Conservation (phyloP, 2,113 vertebrate species). For the Anolis carolinensis region DNA sequence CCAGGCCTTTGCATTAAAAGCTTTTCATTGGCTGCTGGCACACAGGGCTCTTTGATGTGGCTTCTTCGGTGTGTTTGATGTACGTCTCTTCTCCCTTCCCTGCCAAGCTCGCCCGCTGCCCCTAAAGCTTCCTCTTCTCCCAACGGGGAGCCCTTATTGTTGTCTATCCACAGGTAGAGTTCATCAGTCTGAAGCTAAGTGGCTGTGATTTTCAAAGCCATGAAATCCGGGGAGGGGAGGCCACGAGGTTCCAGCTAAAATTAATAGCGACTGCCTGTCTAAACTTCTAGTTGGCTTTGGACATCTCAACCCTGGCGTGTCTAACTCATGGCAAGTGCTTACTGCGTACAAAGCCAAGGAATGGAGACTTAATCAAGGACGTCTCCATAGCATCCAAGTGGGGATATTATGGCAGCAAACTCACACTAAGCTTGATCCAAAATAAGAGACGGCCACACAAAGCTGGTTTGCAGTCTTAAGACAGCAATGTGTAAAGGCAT, state of each 20-base stretch:
- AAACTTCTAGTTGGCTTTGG: not conserved
- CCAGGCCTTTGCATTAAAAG: constrained; percentile 47
- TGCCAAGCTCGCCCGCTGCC: not conserved
- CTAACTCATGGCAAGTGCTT: not conserved
- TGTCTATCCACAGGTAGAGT: not conserved
- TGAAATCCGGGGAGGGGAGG: not conserved
- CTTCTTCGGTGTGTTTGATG: constrained; percentile 28
- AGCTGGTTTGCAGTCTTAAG: not conserved
- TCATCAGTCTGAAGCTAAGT: not conserved
- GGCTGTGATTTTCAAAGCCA: not conserved
- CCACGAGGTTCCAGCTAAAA: not conserved
- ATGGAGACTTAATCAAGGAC: not conserved
- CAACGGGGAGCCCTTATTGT: not conserved
- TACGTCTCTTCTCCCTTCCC: not conserved
- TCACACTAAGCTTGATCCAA: not conserved
- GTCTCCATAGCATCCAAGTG: not conserved
- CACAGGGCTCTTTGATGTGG: constrained; percentile 48
- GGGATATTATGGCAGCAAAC: not conserved
- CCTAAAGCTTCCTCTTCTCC: fast-evolving
- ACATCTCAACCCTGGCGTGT: not conserved
- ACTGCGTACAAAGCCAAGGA: not conserved
- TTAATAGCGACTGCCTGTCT: not conserved
- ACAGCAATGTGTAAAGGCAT: not conserved
- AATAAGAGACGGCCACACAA: fast-evolving
- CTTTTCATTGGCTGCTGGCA: not conserved